Evolutionary conservation across 1,140 invertebrate species (phyloP), one percentile per base, ranked within the genome.

Genomic region (Chrysomallon squamiferum): DNA sequence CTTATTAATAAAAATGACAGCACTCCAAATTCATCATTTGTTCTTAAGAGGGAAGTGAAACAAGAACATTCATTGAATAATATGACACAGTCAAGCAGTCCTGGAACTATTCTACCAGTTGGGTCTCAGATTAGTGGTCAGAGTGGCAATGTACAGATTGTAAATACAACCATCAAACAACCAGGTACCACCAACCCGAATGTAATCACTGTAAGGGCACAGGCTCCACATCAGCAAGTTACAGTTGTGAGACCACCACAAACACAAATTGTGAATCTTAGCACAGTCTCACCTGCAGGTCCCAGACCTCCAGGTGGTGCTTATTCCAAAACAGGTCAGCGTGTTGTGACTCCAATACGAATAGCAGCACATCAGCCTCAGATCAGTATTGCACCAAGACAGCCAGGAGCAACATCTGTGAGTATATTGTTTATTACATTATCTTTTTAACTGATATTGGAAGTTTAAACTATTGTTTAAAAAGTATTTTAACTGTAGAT

Each of bases 211-310:
- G 73, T 79, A 15, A 62, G 74, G 49, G 65, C 76, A 47, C 71
- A 72, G 33, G 63, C 65, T 29, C 71, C 60, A 41, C 65, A 68
- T 7, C 80, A 66, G 61, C 68, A 68, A 43, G 77, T 83, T 29
- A 78, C 75, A 33, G 75, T 85, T 32, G 78, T 84, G 41, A 71
- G 76, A 38, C 79, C 80, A 41, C 77, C 76, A 47, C 65, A 78
- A 47, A 73, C 95, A 70, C 93, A 94, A 83, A 92, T 95, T 79
- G 88, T 95, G 58, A 95, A 94, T 87, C 87, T 90, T 74, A 54
- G 61, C 56, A 62, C 72, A 56, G 57, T 29, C 4, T 59, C 56
- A 25, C 71, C 65, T 29, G 38, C 68, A 49, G 67, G 58, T 41
- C 30, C 61, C 11, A 30, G 66, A 25, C 59, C 66, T 54, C 22